A percentile compares a stretch with the other conserved stretches of the same genome.
These are phyloP conservation scores for Catharus fuscescens DNA, from an alignment of 2,113 vertebrate genomes.

Conservation along the genomic window DNA sequence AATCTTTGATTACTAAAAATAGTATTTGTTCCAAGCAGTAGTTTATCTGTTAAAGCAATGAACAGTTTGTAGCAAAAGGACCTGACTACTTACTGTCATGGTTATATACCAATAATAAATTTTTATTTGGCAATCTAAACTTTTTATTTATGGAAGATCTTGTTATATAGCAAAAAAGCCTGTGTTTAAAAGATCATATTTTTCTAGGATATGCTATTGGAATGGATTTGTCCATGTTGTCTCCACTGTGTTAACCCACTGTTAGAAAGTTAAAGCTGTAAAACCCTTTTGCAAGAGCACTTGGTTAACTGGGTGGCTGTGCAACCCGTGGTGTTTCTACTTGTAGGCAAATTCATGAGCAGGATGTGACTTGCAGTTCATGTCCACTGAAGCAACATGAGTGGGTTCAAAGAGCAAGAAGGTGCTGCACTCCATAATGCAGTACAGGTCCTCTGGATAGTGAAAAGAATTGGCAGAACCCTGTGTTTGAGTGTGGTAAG, in stretches of 20 bases:
- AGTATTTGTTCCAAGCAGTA: slow-evolving; percentile 14
- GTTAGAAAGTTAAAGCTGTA: not conserved
- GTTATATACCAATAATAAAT: not conserved
- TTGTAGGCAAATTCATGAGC: not conserved
- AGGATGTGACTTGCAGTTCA: not conserved
- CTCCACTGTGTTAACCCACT: not conserved
- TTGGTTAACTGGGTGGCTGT: not conserved
- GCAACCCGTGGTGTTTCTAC: not conserved
- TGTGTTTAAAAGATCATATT: not conserved
- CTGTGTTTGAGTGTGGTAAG: not conserved
- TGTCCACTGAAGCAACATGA: not conserved
- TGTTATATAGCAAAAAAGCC: not conserved
- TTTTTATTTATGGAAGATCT: not conserved
- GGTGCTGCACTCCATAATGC: not conserved
- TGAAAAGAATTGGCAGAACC: not conserved
- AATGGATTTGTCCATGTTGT: not conserved
- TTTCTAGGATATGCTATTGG: not conserved
- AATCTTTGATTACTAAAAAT: slow-evolving; percentile 16
- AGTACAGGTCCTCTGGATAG: not conserved
- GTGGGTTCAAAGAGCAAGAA: not conserved
- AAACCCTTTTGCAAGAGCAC: not conserved
- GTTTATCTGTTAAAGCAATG: not conserved
- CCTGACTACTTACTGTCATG: not conserved
- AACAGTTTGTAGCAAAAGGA: not conserved
- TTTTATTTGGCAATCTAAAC: not conserved